Percentiles rank a stretch among this genome's conserved stretches.
phyloP scores from a whole-genome alignment of 2,888 invertebrate species.

The Oscheius onirici region DNA sequence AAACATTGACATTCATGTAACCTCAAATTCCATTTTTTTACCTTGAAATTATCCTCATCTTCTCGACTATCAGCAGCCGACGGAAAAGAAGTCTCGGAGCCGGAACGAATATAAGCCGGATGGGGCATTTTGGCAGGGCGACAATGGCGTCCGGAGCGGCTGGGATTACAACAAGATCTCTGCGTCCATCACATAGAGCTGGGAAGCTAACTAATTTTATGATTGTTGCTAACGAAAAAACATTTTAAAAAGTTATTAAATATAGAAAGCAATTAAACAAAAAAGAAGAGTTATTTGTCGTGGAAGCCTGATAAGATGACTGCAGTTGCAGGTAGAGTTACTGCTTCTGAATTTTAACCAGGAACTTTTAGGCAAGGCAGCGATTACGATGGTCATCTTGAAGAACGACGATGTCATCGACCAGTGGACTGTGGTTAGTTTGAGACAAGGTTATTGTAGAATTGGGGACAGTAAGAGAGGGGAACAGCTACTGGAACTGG shows the following conservation, averaged over 20 bases:
- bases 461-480: neutral
- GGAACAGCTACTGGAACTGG: neutral
- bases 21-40: neutral
- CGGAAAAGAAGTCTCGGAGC: conserved; percentile 33
- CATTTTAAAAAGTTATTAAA: no score
- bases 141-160: no score
- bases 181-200: neutral
- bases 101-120: conserved; percentile 33
- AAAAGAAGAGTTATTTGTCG: no score
- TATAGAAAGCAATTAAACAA: no score
- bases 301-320: no score
- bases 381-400: neutral
- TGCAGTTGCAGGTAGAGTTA: neutral
- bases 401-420: no score
- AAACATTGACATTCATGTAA: no score
- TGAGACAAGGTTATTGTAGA: neutral
- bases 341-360: neutral
- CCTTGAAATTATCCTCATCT: conserved; percentile 25
- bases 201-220: no score
- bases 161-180: conserved; percentile 8
- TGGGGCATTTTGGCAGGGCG: conserved; percentile 16
- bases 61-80: conserved; percentile 33
- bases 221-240: no score
- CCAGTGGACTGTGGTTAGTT: no score
- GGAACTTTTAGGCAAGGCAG: neutral